Evolutionary conservation across 35 echinoderm and acorn worm species (phyloP).

Genomic region (Heliocidaris tuberculata): DNA sequence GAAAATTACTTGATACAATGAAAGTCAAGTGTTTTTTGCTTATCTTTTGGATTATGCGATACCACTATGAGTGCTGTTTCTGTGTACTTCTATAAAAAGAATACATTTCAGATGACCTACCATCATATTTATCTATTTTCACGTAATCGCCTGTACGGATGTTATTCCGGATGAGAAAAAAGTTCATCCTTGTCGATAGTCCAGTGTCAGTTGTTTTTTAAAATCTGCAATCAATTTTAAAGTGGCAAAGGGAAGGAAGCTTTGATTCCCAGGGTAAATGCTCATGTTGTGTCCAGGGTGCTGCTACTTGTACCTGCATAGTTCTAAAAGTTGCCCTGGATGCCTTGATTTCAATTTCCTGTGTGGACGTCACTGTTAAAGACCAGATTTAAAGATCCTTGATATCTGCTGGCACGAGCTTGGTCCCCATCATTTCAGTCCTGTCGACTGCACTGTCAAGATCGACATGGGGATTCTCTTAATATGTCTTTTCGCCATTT

Average conservation of each 20-base stretch:
- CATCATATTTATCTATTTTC: no score
- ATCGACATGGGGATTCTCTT: not conserved
- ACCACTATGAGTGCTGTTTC: no score
- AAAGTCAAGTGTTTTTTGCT: no score
- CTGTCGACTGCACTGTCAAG: not conserved
- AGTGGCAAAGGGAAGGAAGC: not conserved
- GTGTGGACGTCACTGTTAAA: not conserved
- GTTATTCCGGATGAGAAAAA: no score
- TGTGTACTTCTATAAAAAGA: no score
- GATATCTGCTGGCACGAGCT: not conserved
- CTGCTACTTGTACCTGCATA: not conserved
- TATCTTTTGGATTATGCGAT: no score
- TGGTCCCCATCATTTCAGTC: not conserved
- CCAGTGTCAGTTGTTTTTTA: no score
- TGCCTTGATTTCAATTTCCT: not conserved
- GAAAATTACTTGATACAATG: no score
- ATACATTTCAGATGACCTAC: no score
- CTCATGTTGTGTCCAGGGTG: not conserved
- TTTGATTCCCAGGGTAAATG: not conserved
- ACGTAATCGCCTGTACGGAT: no score
- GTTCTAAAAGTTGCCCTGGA: not conserved
- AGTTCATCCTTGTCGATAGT: no score
- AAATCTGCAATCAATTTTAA: no score
- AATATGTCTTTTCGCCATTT: not conserved
- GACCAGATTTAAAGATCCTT: not conserved